Evolutionary conservation across 2,113 vertebrate species (phyloP).

Genomic region (Neofelis nebulosa): DNA sequence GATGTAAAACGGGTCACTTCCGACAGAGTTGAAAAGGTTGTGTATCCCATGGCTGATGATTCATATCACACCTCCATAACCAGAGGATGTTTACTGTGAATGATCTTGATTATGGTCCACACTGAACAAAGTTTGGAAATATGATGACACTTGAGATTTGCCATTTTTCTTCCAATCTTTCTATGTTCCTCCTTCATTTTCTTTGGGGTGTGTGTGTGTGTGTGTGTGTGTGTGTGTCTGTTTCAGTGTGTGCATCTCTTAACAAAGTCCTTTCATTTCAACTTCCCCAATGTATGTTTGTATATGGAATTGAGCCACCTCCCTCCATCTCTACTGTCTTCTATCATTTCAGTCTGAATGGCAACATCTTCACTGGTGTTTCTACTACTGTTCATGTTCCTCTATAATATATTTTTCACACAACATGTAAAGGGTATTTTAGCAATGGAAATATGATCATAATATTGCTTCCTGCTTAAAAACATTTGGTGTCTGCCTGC

Average conservation of each 20-base stretch:
- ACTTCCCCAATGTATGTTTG: not conserved
- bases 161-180: not conserved
- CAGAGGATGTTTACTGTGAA: not conserved
- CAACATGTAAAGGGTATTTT: not conserved
- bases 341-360: not conserved
- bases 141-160: not conserved
- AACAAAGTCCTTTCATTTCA: not conserved
- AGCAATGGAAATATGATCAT: not conserved
- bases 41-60: not conserved
- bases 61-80: not conserved
- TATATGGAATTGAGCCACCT: not conserved
- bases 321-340: not conserved
- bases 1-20: not conserved
- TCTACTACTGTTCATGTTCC: not conserved
- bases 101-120: not conserved
- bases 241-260: not conserved
- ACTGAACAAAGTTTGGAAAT: not conserved
- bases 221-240: not conserved
- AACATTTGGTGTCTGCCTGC: not conserved
- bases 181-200: not conserved
- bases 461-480: not conserved
- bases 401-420: not conserved
- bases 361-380: not conserved
- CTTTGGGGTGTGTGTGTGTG: not conserved
- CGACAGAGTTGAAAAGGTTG: not conserved